Percentiles rank a stretch among this genome's conserved stretches.
These are phyloP conservation scores for Hippocampus barbouri DNA, from an alignment of 2,113 vertebrate genomes.

Conservation along the genomic window DNA sequence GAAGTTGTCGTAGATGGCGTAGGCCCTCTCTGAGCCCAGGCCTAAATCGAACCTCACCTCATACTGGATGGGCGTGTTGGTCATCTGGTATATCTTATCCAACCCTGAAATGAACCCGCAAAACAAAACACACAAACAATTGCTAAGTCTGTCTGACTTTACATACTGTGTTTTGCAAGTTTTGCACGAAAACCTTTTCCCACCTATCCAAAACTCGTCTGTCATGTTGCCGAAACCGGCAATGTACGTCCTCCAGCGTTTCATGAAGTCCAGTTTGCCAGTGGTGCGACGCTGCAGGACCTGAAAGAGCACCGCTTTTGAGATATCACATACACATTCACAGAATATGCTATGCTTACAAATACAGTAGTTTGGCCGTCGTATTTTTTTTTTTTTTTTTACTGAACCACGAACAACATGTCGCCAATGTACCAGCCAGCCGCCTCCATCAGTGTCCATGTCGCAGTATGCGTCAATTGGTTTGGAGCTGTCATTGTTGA, in stretches of 20 bases:
- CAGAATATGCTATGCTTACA: neutral
- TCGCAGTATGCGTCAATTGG: conserved; percentile 80
- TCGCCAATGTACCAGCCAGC: conserved; percentile 76
- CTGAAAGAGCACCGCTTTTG: conserved; percentile 50
- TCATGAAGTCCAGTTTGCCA: conserved; percentile 86
- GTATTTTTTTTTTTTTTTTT: too few relatives aligned
- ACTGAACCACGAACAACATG: too few relatives aligned
- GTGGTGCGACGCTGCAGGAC: conserved; percentile 82
- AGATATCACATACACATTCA: neutral
- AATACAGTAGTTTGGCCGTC: too few relatives aligned
- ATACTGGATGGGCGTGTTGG: conserved; percentile 69
- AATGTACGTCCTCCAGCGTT: conserved; percentile 81
- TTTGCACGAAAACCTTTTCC: conserved; percentile 1
- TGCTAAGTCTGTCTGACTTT: neutral
- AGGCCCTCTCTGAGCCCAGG: conserved; percentile 70
- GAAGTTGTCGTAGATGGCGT: conserved; percentile 79
- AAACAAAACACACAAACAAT: neutral
- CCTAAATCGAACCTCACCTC: conserved; percentile 80
- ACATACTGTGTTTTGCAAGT: neutral
- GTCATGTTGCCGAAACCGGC: conserved; percentile 84
- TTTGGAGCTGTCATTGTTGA: conserved; percentile 66
- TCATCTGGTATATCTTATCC: conserved; percentile 83
- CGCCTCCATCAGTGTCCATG: conserved; percentile 81
- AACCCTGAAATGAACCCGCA: conserved; percentile 66
- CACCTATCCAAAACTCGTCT: conserved; percentile 90